phyloP scores from a whole-genome alignment of 2,888 invertebrate genomes.

The Andrena minutula region DNA sequence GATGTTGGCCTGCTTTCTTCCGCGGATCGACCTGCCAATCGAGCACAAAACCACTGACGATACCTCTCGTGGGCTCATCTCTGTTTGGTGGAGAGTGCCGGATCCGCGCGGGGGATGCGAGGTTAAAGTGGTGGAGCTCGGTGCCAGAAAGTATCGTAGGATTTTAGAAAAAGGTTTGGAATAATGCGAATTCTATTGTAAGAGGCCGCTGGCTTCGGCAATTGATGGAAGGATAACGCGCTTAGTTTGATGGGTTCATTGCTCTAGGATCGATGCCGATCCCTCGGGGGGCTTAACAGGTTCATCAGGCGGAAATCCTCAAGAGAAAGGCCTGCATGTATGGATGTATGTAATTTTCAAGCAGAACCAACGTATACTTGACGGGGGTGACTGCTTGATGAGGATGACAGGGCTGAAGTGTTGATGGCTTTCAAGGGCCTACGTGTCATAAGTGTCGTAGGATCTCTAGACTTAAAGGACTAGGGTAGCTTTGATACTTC shows the following conservation, averaged over 20 bases:
- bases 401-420: no score
- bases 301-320: no score
- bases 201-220: not conserved
- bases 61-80: not conserved
- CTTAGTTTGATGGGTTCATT: not conserved
- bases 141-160: not conserved
- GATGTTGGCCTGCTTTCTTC: slow-evolving; percentile 20
- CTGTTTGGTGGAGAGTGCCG: not conserved
- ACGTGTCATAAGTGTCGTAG: no score
- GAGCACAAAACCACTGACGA: not conserved
- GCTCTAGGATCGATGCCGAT: not conserved
- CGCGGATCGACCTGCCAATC: not conserved
- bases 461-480: no score
- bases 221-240: not conserved
- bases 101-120: not conserved
- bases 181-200: not conserved
- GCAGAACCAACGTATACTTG: no score
- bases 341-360: no score
- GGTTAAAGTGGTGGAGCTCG: not conserved
- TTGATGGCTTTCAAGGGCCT: no score
- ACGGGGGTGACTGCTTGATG: no score
- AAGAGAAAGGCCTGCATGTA: no score
- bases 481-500: no score
- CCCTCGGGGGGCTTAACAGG: not conserved
- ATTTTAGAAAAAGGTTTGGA: not conserved